Evolutionary conservation across 2,113 vertebrate genomes (phyloP).

Genomic region (Andinoacara biseriatus): DNA sequence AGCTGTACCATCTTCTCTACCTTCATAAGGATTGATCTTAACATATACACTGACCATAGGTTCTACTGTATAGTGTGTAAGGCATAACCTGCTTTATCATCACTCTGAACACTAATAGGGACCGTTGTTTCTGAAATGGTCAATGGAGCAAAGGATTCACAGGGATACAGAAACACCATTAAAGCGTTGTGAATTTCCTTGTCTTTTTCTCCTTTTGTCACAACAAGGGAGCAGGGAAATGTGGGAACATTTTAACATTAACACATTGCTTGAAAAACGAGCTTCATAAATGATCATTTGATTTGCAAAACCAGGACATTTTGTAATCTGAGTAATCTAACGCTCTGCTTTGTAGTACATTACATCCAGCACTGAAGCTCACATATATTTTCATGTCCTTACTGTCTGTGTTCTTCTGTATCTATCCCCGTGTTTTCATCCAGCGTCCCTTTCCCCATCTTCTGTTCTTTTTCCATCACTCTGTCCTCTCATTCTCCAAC

Average conservation of each 20-base stretch:
- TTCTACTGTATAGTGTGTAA: background rate
- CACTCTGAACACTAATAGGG: background rate
- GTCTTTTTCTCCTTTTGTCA: background rate
- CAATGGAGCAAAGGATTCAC: background rate
- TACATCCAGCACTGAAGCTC: background rate
- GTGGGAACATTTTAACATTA: background rate
- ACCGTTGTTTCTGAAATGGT: too few relatives aligned
- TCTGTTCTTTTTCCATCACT: background rate
- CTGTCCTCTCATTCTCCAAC: slow-evolving; percentile 1
- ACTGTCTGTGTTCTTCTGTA: background rate
- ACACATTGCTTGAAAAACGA: background rate
- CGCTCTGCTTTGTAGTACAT: background rate
- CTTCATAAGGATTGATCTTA: background rate
- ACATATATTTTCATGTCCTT: background rate
- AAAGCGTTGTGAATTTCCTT: too few relatives aligned
- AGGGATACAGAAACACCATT: background rate
- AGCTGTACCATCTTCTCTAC: background rate
- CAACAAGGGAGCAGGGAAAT: background rate
- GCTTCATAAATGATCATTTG: background rate
- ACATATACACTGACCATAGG: background rate
- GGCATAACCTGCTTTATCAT: background rate
- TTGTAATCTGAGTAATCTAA: background rate
- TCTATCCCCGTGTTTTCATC: background rate
- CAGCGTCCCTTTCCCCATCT: slow-evolving; percentile 1
- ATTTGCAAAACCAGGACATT: background rate